phyloP scores from a whole-genome alignment of 2,113 vertebrate species.

The Nycticryphes semicollaris region DNA sequence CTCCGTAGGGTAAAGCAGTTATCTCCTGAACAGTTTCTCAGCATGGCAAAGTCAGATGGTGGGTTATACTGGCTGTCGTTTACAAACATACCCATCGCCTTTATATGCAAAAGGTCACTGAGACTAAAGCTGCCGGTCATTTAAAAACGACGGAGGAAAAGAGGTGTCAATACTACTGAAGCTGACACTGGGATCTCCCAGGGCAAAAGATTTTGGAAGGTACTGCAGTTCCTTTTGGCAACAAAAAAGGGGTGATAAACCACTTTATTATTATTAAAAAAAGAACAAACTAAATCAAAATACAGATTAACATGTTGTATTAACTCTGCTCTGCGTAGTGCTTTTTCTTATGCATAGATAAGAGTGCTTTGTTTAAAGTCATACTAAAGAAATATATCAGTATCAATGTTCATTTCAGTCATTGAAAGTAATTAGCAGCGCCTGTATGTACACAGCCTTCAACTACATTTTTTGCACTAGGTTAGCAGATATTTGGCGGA shows the following conservation, averaged over 20 bases:
- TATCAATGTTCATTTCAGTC: neutral
- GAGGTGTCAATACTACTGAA: neutral
- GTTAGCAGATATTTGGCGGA: constrained; percentile 11
- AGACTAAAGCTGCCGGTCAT: neutral
- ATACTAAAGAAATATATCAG: neutral
- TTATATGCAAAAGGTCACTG: neutral
- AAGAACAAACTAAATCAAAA: neutral
- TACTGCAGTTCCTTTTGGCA: neutral
- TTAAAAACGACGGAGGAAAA: neutral
- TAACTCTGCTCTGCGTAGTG: neutral
- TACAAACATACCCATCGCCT: neutral
- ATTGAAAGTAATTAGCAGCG: neutral
- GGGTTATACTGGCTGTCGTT: neutral
- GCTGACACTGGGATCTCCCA: neutral
- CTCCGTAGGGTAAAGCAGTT: neutral
- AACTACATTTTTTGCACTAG: neutral
- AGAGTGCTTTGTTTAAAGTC: constrained; percentile 45
- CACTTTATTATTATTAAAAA: neutral
- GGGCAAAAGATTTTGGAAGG: neutral
- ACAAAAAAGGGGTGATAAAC: neutral
- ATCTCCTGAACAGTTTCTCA: neutral
- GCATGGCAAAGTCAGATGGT: neutral
- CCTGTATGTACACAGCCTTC: neutral
- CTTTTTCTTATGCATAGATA: constrained; percentile 21
- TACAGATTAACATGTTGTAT: neutral